Evolutionary conservation across 2,888 invertebrate species (phyloP).

Genomic region (Sussaba pulchella): DNA sequence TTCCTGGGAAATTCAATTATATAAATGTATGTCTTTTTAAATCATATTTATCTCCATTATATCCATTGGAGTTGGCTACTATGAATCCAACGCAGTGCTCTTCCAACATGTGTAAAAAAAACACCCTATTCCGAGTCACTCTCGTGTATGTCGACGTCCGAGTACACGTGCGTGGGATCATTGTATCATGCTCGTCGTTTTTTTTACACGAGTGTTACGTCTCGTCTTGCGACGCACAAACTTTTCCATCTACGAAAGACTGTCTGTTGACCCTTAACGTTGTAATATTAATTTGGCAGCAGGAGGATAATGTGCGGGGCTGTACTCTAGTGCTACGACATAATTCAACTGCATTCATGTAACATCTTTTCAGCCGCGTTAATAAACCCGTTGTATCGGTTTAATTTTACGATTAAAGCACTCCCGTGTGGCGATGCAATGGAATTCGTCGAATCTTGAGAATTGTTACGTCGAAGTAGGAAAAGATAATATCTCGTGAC

Average conservation of each 20-base stretch:
- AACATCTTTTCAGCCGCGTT: background rate
- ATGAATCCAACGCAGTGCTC: slow-evolving; percentile 2
- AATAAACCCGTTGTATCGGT: background rate
- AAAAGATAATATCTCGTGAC: background rate
- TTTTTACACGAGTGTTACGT: slow-evolving; percentile 27
- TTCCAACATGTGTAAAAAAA: background rate
- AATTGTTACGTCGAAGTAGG: background rate
- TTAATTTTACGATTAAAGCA: background rate
- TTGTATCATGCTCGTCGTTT: slow-evolving; percentile 51
- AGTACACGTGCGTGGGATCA: slow-evolving; percentile 66
- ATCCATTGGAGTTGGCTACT: background rate
- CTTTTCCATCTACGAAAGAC: background rate
- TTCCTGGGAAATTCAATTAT: too few species aligned
- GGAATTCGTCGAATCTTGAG: background rate
- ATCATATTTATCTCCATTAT: too few species aligned
- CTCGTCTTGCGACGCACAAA: background rate
- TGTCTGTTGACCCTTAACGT: background rate
- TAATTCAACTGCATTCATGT: slow-evolving; percentile 6
- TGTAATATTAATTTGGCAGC: slow-evolving; percentile 9
- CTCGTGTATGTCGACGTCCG: background rate
- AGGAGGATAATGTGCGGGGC: background rate
- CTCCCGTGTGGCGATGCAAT: background rate
- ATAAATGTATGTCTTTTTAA: too few species aligned
- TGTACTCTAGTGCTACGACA: background rate
- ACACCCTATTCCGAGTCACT: slow-evolving; percentile 14